phyloP scores from a whole-genome alignment of 92 coral and sea anemone species.

The Epizoanthus ramosus region DNA sequence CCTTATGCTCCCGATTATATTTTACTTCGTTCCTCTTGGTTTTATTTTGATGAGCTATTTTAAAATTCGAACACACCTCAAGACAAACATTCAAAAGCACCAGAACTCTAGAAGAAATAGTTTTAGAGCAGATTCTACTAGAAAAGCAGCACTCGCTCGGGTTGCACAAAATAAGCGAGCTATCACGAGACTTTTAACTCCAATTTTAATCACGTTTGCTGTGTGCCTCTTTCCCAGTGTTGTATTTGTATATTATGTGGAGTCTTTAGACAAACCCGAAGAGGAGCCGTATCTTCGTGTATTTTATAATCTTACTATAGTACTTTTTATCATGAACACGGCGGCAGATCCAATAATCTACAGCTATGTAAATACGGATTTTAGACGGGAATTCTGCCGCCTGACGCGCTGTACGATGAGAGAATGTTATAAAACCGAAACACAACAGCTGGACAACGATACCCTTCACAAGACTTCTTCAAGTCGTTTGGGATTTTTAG shows the following conservation, averaged over 20 bases:
- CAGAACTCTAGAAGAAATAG: constrained; percentile 55
- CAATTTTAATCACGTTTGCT: constrained; percentile 87
- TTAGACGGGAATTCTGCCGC: constrained; percentile 79
- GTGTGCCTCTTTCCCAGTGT: constrained; percentile 68
- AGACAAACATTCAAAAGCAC: constrained; percentile 65
- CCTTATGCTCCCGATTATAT: constrained; percentile 38
- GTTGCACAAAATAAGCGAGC: constrained; percentile 84
- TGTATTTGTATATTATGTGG: constrained; percentile 44
- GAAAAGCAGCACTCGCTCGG: constrained; percentile 55
- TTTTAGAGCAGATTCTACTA: constrained; percentile 8
- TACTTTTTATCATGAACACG: constrained; percentile 67
- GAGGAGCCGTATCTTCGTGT: constrained; percentile 38
- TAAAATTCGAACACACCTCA: constrained; percentile 72
- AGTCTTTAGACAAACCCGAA: constrained; percentile 21
- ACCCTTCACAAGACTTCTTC: neutral
- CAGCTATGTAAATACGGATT: constrained; percentile 82
- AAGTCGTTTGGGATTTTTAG: neutral
- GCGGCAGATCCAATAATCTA: constrained; percentile 87
- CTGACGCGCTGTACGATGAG: constrained; percentile 46
- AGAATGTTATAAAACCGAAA: neutral
- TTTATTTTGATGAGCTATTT: constrained; percentile 77
- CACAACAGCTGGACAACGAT: neutral
- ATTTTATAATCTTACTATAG: constrained; percentile 44
- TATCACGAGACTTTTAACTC: constrained; percentile 67
- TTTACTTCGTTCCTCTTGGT: constrained; percentile 73